Evolutionary conservation across 1,140 invertebrate genomes (phyloP).

Genomic region (Platyura marginata): DNA sequence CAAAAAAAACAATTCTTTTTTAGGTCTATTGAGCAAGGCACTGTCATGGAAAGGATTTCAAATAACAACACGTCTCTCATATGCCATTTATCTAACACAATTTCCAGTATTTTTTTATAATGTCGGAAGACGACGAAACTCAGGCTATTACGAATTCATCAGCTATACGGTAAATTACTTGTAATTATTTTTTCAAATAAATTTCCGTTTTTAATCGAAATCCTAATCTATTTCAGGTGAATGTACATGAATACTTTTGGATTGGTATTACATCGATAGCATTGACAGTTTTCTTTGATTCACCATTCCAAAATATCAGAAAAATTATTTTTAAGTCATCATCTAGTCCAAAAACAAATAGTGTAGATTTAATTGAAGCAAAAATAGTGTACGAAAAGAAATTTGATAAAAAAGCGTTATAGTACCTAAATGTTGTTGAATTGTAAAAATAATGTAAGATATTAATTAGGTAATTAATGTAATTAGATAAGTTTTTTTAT

Average conservation of each 20-base stretch:
- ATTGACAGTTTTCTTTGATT: constrained; percentile 43
- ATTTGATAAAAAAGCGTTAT: background rate
- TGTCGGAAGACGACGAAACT: constrained; percentile 33
- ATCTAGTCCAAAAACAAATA: constrained; percentile 5
- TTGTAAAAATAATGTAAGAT: too few species aligned
- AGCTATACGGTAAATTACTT: constrained; percentile 26
- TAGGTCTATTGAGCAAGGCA: constrained; percentile 29
- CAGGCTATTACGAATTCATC: constrained; percentile 32
- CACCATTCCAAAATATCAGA: constrained; percentile 46
- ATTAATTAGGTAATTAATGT: background rate
- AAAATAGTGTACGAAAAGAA: background rate
- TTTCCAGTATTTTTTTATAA: constrained; percentile 49
- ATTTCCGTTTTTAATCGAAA: background rate
- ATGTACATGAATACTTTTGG: constrained; percentile 32
- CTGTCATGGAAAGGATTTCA: constrained; percentile 39
- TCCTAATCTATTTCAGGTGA: constrained; percentile 26
- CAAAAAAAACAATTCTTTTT: constrained; percentile 3
- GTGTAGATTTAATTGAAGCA: background rate
- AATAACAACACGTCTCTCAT: constrained; percentile 39
- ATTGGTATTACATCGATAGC: constrained; percentile 34
- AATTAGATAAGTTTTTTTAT: background rate
- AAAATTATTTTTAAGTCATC: constrained; percentile 26
- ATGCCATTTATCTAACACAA: constrained; percentile 44
- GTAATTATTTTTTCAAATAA: constrained; percentile 2
- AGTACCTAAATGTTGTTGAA: too few species aligned